Evolutionary conservation across 2,797 vertebrate species (phyloP).

Genomic region (Galago senegalensis): DNA sequence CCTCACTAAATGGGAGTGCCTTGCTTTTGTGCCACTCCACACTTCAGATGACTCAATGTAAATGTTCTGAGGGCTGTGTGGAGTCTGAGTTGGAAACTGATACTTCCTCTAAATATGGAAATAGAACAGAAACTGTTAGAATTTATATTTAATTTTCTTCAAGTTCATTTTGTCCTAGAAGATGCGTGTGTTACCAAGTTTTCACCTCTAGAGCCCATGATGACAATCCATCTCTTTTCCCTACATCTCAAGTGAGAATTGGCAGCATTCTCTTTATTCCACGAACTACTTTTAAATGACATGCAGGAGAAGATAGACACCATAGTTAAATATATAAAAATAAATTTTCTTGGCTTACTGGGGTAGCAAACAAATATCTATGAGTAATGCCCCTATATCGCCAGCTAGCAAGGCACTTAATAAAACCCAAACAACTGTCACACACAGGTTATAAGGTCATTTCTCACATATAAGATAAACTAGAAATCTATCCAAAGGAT

Average conservation of each 20-base stretch:
- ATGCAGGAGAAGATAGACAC: conserved; percentile 79
- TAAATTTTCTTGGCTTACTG: conserved; percentile 86
- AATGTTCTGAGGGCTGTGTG: background rate
- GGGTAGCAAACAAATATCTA: conserved; percentile 85
- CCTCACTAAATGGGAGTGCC: background rate
- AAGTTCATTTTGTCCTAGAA: conserved; percentile 74
- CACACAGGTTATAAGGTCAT: conserved; percentile 90
- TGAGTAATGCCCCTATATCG: conserved; percentile 87
- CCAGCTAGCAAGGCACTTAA: conserved; percentile 88
- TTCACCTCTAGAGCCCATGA: conserved; percentile 21
- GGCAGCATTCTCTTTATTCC: conserved; percentile 47
- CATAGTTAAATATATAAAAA: conserved; percentile 86
- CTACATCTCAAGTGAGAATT: conserved; percentile 67
- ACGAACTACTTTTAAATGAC: conserved; percentile 80
- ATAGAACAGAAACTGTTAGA: conserved; percentile 5
- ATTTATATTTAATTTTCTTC: conserved; percentile 69
- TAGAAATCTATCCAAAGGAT: conserved; percentile 87
- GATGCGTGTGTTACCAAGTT: background rate
- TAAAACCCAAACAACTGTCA: conserved; percentile 90
- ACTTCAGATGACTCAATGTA: background rate
- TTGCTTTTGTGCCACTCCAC: background rate
- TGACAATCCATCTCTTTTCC: background rate
- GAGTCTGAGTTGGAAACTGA: background rate
- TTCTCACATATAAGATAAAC: conserved; percentile 90
- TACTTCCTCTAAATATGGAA: background rate